These are phyloP conservation scores for Bombyx huttoni DNA, from an alignment of 2,888 invertebrate genomes.

Conservation along the genomic window DNA sequence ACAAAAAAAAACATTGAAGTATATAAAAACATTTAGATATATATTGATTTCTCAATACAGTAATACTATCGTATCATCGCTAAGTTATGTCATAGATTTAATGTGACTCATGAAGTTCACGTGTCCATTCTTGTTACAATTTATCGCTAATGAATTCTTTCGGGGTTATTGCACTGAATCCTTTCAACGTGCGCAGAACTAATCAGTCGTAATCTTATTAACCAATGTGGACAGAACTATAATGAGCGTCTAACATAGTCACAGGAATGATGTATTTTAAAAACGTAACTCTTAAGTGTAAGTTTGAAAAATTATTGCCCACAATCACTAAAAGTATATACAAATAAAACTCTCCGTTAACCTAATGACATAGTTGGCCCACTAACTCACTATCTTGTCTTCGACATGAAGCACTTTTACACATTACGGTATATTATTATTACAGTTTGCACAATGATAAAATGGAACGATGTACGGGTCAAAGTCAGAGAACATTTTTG, in stretches of 20 bases:
- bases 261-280: background rate
- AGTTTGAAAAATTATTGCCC: background rate
- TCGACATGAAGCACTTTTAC: conserved; percentile 39
- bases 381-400: conserved; percentile 44
- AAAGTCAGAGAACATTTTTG: conserved; percentile 39
- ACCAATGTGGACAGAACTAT: conserved; percentile 7
- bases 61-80: background rate
- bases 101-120: background rate
- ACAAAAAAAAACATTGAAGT: background rate
- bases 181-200: conserved; percentile 28
- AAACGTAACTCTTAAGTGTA: background rate
- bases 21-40: too few species aligned
- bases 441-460: conserved; percentile 43
- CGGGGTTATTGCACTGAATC: conserved; percentile 48
- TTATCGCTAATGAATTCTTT: conserved; percentile 2
- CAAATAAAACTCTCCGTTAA: conserved; percentile 51
- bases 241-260: background rate
- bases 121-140: conserved; percentile 1
- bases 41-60: background rate
- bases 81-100: background rate
- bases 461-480: conserved; percentile 52
- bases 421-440: conserved; percentile 55
- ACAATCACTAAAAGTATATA: conserved; percentile 30
- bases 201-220: conserved; percentile 56
- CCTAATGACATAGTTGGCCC: conserved; percentile 60